These are phyloP conservation scores for Gymnocephalus cernua DNA, from an alignment of 2,113 vertebrate genomes.

Conservation along the genomic window DNA sequence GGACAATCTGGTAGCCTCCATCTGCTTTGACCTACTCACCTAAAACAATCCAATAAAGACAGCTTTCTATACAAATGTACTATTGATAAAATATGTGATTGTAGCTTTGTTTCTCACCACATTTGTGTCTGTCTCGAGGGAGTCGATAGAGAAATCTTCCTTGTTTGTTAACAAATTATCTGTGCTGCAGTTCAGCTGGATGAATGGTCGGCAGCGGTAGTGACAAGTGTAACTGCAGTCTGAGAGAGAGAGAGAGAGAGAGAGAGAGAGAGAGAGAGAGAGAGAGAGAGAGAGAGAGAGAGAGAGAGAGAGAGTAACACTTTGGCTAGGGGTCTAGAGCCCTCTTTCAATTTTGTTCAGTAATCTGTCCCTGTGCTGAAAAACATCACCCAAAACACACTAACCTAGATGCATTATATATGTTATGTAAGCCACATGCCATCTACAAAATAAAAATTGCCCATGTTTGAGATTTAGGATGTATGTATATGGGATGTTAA, in stretches of 20 bases:
- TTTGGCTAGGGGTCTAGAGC: background rate
- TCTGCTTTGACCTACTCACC: slow-evolving; percentile 28
- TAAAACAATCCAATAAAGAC: background rate
- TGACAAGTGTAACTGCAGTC: slow-evolving; percentile 97
- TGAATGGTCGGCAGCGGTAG: slow-evolving; percentile 91
- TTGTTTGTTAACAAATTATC: slow-evolving; percentile 66
- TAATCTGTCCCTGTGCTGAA: slow-evolving; percentile 9
- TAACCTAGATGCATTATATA: background rate
- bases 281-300: too few relatives aligned
- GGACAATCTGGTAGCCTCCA: slow-evolving; percentile 37
- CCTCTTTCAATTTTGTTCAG: slow-evolving; percentile 4
- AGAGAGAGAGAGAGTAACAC: background rate
- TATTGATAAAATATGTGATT: background rate
- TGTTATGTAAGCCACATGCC: background rate
- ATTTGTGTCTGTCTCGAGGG: slow-evolving; percentile 93
- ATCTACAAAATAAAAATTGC: background rate
- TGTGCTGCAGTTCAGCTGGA: slow-evolving; percentile 91
- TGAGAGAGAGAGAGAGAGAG: slow-evolving; percentile 60
- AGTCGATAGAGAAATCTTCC: slow-evolving; percentile 79
- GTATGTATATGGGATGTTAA: background rate
- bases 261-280: background rate
- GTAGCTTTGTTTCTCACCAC: slow-evolving; percentile 86
- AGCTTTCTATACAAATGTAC: background rate
- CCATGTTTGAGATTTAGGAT: background rate
- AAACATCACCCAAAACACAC: background rate